A percentile compares a stretch with the other conserved stretches of the same genome.
These are phyloP conservation scores for Tringa solitaria DNA, from an alignment of 2,113 vertebrate species.

Conservation along the genomic window DNA sequence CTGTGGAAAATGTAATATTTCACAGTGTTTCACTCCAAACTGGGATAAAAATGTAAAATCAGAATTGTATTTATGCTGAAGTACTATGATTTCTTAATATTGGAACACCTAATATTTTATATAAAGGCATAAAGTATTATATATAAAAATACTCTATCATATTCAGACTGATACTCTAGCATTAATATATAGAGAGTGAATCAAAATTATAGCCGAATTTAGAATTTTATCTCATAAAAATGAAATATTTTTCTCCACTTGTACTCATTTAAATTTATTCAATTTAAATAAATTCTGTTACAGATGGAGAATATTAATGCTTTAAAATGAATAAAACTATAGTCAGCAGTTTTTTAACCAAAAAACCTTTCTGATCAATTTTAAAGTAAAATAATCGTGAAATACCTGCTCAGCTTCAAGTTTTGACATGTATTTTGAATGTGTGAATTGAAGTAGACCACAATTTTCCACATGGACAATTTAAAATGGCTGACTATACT, in stretches of 20 bases:
- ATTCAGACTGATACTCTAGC: not conserved
- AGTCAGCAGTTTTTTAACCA: not conserved
- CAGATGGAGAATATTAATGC: not conserved
- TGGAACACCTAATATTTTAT: not conserved
- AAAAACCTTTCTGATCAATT: not conserved
- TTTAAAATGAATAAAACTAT: not conserved
- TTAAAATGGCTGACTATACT: not conserved
- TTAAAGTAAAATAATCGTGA: not conserved
- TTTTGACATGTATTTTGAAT: not conserved
- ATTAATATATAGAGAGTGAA: not conserved
- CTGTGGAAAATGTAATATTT: not conserved
- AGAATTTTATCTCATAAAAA: not conserved
- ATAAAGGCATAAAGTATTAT: not conserved
- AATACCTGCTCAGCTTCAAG: not conserved
- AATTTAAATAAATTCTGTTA: not conserved
- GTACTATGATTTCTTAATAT: not conserved
- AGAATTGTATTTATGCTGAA: not conserved
- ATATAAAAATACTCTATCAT: not conserved
- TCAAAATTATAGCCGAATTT: not conserved
- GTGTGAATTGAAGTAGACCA: not conserved
- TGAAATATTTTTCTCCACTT: not conserved
- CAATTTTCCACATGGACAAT: not conserved
- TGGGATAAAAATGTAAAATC: not conserved
- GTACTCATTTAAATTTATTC: not conserved
- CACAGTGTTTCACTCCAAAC: not conserved